A percentile compares a stretch with the other conserved stretches of the same genome.
phyloP scores from a whole-genome alignment of 1,140 invertebrate genomes.

The Venturia canescens region DNA sequence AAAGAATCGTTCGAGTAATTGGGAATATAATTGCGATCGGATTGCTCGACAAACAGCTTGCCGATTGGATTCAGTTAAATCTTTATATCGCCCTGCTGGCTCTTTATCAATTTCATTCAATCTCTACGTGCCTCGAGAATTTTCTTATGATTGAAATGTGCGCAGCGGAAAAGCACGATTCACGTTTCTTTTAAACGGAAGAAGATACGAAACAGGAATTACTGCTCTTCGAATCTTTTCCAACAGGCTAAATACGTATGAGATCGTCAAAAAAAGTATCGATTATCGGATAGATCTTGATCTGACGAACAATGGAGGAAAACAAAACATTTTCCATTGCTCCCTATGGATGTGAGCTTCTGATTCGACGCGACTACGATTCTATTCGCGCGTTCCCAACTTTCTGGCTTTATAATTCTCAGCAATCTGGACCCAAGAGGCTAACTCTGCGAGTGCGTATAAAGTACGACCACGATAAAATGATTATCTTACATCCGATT shows the following conservation, averaged over 20 bases:
- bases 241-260: too few relatives aligned
- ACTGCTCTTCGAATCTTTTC: too few relatives aligned
- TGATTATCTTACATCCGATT: background rate
- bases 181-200: too few relatives aligned
- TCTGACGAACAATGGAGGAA: too few relatives aligned
- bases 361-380: too few relatives aligned
- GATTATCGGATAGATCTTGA: too few relatives aligned
- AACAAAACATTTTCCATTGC: too few relatives aligned
- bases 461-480: background rate
- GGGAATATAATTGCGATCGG: slow-evolving; percentile 24
- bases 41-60: slow-evolving; percentile 31
- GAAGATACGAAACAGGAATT: too few relatives aligned
- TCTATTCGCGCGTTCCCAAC: background rate
- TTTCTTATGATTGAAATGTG: slow-evolving; percentile 29
- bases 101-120: slow-evolving; percentile 30
- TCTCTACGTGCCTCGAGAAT: slow-evolving; percentile 1
- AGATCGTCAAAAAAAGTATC: too few relatives aligned
- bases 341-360: too few relatives aligned
- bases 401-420: background rate
- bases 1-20: background rate
- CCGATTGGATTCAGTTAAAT: slow-evolving; percentile 33
- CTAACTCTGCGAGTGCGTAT: background rate
- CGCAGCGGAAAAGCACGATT: background rate
- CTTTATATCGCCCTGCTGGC: slow-evolving; percentile 22
- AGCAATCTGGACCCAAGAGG: background rate